Conservation (phyloP, 2,888 invertebrate species). For the Melieria omissa region DNA sequence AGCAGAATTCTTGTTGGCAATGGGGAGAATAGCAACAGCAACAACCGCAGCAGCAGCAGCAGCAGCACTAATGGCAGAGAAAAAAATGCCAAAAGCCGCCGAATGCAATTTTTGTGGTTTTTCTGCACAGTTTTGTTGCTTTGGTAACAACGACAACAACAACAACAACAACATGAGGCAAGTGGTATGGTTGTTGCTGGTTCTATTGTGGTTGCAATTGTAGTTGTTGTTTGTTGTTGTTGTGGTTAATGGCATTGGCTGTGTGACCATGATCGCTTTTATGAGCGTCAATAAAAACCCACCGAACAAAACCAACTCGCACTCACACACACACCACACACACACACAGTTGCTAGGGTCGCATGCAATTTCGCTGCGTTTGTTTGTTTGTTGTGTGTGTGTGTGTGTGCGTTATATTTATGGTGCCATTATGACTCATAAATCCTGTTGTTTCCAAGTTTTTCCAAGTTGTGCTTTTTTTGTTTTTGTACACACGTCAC, state of each 20-base stretch:
- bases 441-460: slow-evolving; percentile 25
- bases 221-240: too few species aligned
- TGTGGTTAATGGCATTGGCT: too few species aligned
- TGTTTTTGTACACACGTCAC: not conserved
- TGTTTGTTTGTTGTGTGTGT: not conserved
- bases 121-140: not conserved
- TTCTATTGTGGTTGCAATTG: too few species aligned
- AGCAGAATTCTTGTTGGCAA: slow-evolving; percentile 7
- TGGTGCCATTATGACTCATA: slow-evolving; percentile 21
- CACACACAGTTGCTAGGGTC: too few species aligned
- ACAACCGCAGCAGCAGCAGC: slow-evolving; percentile 2
- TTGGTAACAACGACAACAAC: too few species aligned
- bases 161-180: too few species aligned
- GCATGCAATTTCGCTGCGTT: too few species aligned
- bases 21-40: slow-evolving; percentile 1
- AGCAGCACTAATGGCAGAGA: slow-evolving; percentile 24
- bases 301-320: too few species aligned
- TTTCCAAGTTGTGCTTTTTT: not conserved
- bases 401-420: slow-evolving; percentile 12
- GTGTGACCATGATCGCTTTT: too few species aligned
- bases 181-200: too few species aligned
- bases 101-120: slow-evolving; percentile 32
- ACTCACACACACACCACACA: too few species aligned
- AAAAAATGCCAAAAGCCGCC: slow-evolving; percentile 18
- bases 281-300: too few species aligned